A percentile compares a stretch with the other conserved stretches of the same genome.
Evolutionary conservation across 2,888 invertebrate species (phyloP).

Genomic region (Orthonevra nobilis): DNA sequence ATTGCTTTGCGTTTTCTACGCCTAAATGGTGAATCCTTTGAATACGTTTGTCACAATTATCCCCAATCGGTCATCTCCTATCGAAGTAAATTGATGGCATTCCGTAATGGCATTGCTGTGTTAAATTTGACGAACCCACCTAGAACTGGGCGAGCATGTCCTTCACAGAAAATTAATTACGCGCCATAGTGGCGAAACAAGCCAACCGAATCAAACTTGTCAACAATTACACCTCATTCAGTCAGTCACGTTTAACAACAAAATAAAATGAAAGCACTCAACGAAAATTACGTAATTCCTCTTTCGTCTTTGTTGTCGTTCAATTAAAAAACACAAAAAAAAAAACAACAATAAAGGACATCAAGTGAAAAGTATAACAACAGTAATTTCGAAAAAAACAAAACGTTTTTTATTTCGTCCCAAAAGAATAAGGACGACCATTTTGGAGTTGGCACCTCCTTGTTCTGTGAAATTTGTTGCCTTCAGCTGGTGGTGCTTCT

Average conservation of each 20-base stretch:
- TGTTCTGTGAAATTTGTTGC: conserved; percentile 4
- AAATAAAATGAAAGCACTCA: conserved; percentile 45
- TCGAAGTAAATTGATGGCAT: not conserved
- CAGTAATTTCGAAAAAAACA: not conserved
- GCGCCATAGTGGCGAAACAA: conserved; percentile 4
- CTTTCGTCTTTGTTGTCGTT: not conserved
- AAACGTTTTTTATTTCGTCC: conserved; percentile 7
- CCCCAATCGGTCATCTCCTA: too few relatives aligned
- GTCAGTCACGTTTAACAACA: conserved; percentile 38
- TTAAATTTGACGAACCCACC: not conserved
- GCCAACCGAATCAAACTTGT: conserved; percentile 35
- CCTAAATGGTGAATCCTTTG: too few relatives aligned
- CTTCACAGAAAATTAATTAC: conserved; percentile 15
- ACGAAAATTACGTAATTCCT: conserved; percentile 49
- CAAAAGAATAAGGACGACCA: not conserved
- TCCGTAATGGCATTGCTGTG: not conserved
- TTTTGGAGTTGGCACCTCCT: conserved; percentile 26
- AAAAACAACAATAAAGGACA: not conserved
- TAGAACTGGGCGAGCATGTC: too few relatives aligned
- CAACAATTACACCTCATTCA: conserved; percentile 42
- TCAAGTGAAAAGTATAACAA: not conserved
- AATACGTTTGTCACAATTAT: too few relatives aligned
- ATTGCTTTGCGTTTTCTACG: too few relatives aligned
- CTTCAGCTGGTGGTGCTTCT: not conserved
- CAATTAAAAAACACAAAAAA: conserved; percentile 1